Base-by-base conservation (phyloP, 2,888 invertebrate species). In the Scaptomyza parva region DNA sequence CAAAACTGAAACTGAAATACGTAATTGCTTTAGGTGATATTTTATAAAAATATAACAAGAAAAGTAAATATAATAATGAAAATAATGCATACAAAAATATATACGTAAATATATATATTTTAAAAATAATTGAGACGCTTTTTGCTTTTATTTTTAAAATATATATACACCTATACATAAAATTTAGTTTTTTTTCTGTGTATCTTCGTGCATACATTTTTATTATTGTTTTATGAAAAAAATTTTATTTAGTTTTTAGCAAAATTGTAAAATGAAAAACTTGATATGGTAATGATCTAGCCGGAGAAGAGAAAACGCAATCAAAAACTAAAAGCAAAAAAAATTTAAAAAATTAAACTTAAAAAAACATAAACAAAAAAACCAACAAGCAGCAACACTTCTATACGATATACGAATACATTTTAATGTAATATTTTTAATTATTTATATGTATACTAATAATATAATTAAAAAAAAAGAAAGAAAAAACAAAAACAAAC, bases 391-490 rank as follows among this genome's bases (percentile, higher is more conserved):
- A 86, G 84, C 85, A 82, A 85, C 37, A 37, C 85, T 87, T 85
- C 85, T 85, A 89, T 90, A 90, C 89, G 89, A 89, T 88, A 88
- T 89, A 88, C 88, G 88, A 88, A 76, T 88, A 90, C 89, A 90
- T 90, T 90, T 90, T 89, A 90, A 90, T 90, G 90, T 90, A 90
- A 89, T 89, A 89, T 89, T 90, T 90, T 89, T 89, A 89, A 89
- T 88, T 89, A 88, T 88, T 90, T 90, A 89, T 90, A 90, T 91
- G 91, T 91, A 91, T 90, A 91, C 90, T 90, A 90, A 90, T 89
- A 81, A 82, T 80, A 86, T 76, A 80, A 87, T 78, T 77, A 80
- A 86, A 78, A 14, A 12, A 33, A n/a, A n/a, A 17, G 28, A 45
- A 48, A 35, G 20, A 48, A 11, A 81, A 78, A 76, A 78, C 72